A percentile compares a stretch with the other conserved stretches of the same genome.
phyloP scores from a whole-genome alignment of 2,888 invertebrate genomes.

The Andrena bucephala region DNA sequence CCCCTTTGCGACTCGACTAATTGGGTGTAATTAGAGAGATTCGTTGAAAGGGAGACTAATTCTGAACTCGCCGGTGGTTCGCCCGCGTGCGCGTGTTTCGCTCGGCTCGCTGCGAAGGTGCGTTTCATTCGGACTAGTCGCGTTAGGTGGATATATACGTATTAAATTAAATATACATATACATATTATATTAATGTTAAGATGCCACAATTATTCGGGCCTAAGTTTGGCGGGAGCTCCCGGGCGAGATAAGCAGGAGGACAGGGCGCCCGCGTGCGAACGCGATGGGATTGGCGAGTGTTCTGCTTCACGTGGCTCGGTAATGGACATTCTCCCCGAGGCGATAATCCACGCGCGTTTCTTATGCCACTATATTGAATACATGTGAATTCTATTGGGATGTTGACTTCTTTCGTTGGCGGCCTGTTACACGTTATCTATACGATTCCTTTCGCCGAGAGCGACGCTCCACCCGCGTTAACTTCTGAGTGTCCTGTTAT shows the following conservation, averaged over 20 bases:
- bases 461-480: constrained; percentile 19
- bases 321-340: constrained; percentile 7
- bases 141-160: constrained; percentile 56
- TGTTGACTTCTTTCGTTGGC: constrained; percentile 50
- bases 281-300: not conserved
- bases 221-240: constrained; percentile 56
- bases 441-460: constrained; percentile 33
- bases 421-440: constrained; percentile 43
- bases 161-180: constrained; percentile 25
- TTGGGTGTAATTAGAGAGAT: not conserved
- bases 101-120: constrained; percentile 54
- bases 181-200: constrained; percentile 54
- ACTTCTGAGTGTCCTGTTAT: not conserved
- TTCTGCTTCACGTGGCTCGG: constrained; percentile 3
- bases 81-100: constrained; percentile 58
- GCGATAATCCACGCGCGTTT: constrained; percentile 21
- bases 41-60: constrained; percentile 25
- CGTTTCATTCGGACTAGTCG: constrained; percentile 66
- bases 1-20: constrained; percentile 24
- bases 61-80: constrained; percentile 57
- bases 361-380: not conserved
- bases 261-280: not conserved
- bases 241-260: too few relatives aligned
- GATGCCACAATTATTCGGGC: constrained; percentile 62
- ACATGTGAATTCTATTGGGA: constrained; percentile 12